These are phyloP conservation scores for Osmoderma eremita DNA, from an alignment of 2,888 invertebrate genomes.

Conservation along the genomic window DNA sequence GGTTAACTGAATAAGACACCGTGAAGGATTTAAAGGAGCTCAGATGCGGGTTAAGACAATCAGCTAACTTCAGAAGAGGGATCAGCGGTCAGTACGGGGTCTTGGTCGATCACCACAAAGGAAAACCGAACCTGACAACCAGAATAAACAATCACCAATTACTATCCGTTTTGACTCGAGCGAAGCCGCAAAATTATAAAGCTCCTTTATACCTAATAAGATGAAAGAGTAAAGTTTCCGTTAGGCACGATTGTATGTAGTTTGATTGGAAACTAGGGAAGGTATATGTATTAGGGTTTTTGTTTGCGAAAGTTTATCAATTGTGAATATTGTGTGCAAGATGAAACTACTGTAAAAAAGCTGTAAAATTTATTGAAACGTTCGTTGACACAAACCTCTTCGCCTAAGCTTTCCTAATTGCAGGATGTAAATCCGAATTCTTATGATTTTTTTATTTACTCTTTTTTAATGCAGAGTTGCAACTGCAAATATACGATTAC, in stretches of 20 bases:
- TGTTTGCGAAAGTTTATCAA: too few species aligned
- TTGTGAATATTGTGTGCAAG: too few species aligned
- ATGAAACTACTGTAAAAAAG: too few species aligned
- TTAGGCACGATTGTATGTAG: not conserved
- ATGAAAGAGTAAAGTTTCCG: constrained; percentile 19
- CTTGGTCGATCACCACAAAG: constrained; percentile 49
- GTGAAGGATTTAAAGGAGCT: constrained; percentile 52
- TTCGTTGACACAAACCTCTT: too few species aligned
- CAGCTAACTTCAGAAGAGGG: constrained; percentile 50
- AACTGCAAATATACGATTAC: not conserved
- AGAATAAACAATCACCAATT: constrained; percentile 59
- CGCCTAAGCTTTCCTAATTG: too few species aligned
- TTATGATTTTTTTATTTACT: not conserved
- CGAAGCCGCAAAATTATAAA: constrained; percentile 36
- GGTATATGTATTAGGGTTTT: too few species aligned
- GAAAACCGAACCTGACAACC: constrained; percentile 49
- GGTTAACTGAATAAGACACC: constrained; percentile 45
- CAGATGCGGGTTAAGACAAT: constrained; percentile 54
- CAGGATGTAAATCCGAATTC: not conserved
- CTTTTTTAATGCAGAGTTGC: constrained; percentile 9
- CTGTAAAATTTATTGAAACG: too few species aligned
- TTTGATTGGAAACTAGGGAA: not conserved
- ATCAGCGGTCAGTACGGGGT: constrained; percentile 50
- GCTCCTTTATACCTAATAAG: constrained; percentile 20
- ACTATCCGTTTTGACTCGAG: constrained; percentile 32